Conservation (phyloP, 2,888 invertebrate species). For the Drosophila anomalipes region DNA sequence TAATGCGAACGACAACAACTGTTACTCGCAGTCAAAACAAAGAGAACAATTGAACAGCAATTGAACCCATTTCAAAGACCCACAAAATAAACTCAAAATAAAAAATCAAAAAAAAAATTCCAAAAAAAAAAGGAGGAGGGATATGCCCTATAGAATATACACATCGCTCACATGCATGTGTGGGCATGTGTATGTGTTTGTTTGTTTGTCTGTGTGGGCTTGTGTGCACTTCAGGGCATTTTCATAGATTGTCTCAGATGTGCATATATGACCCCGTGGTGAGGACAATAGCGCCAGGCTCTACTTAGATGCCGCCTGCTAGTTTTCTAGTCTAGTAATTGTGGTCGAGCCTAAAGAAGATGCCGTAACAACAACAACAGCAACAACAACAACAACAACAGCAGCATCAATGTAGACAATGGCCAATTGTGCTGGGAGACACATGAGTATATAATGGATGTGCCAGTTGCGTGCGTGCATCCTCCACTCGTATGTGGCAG, state of each 20-base stretch:
- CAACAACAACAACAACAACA: conserved; percentile 9
- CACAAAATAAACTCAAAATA: conserved; percentile 15
- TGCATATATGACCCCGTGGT: conserved; percentile 53
- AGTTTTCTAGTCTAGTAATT: conserved; percentile 56
- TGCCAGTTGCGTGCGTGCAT: conserved; percentile 45
- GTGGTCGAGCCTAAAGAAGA: conserved; percentile 55
- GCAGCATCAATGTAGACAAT: conserved; percentile 54
- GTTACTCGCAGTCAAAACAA: conserved; percentile 33
- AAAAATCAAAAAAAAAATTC: conserved; percentile 24
- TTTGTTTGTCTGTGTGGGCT: conserved; percentile 32
- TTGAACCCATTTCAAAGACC: conserved; percentile 26
- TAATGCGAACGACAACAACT: conserved; percentile 13
- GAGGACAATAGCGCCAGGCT: conserved; percentile 71
- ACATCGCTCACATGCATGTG: not conserved
- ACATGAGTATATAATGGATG: conserved; percentile 59
- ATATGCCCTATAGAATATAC: conserved; percentile 12
- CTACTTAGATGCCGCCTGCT: conserved; percentile 35
- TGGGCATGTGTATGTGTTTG: not conserved
- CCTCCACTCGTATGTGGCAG: conserved; percentile 37
- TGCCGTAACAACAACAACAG: conserved; percentile 43
- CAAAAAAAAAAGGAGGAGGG: conserved; percentile 7
- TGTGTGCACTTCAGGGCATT: conserved; percentile 40
- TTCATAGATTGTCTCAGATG: conserved; percentile 14
- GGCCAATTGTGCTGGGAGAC: conserved; percentile 71
- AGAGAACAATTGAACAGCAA: conserved; percentile 48